These are phyloP conservation scores for Hystrix cristata DNA, from an alignment of 2,113 vertebrate genomes.

Conservation along the genomic window DNA sequence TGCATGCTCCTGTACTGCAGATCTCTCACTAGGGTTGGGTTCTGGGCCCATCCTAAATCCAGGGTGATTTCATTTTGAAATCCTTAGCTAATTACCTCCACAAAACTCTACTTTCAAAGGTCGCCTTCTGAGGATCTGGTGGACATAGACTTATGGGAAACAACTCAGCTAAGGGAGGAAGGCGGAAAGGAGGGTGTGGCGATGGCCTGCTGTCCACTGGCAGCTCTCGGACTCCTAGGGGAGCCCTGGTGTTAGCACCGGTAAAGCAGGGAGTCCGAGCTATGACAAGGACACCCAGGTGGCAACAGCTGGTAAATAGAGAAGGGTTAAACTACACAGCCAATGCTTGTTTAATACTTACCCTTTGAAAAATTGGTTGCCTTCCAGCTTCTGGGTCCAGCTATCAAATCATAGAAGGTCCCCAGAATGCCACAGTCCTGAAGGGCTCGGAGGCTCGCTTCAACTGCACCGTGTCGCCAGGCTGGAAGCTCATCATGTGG, in stretches of 20 bases:
- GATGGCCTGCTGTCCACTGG: neutral
- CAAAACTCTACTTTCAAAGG: neutral
- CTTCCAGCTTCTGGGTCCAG: slow-evolving; percentile 81
- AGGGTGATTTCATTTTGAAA: neutral
- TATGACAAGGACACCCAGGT: fast-evolving
- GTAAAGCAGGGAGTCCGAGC: neutral
- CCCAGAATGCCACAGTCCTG: slow-evolving; percentile 87
- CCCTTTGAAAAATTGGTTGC: neutral
- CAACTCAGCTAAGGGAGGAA: too few species aligned
- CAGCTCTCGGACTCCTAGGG: neutral
- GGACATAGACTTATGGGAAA: neutral
- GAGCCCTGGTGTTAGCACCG: neutral
- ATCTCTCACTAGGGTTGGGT: neutral
- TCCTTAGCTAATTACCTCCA: neutral
- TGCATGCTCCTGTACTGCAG: neutral
- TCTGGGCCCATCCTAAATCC: neutral
- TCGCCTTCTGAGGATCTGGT: neutral
- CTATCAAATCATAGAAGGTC: slow-evolving; percentile 84
- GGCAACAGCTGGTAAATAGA: neutral
- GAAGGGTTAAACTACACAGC: neutral
- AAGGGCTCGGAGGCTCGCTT: slow-evolving; percentile 89
- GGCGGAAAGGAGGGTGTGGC: fast-evolving
- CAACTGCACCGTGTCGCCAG: slow-evolving; percentile 88
- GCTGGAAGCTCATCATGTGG: slow-evolving; percentile 93
- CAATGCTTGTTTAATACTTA: neutral